These are phyloP conservation scores for Hestina assimilis DNA, from an alignment of 1,140 invertebrate species.

Conservation along the genomic window DNA sequence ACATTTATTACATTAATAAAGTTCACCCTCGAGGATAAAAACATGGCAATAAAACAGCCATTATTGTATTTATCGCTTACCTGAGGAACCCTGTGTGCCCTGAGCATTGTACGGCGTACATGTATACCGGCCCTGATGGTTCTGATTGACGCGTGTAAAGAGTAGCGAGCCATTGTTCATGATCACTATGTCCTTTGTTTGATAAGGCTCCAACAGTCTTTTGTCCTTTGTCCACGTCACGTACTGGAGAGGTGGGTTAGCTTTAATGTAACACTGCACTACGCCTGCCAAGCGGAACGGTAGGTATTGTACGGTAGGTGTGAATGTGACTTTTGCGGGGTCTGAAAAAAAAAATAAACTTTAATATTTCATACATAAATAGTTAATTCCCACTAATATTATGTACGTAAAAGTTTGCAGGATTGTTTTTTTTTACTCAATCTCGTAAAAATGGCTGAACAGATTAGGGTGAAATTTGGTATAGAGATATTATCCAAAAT, in stretches of 20 bases:
- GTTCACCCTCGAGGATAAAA: too few relatives aligned
- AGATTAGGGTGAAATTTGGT: too few relatives aligned
- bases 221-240: slow-evolving; percentile 98
- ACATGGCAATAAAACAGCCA: too few relatives aligned
- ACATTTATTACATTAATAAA: too few relatives aligned
- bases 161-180: slow-evolving; percentile 96
- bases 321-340: slow-evolving; percentile 96
- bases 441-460: too few relatives aligned
- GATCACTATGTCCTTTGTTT: slow-evolving; percentile 94
- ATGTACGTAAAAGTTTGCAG: too few relatives aligned
- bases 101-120: slow-evolving; percentile 97
- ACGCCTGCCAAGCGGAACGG: slow-evolving; percentile 95
- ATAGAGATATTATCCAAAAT: too few relatives aligned
- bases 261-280: slow-evolving; percentile 97
- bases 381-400: too few relatives aligned
- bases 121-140: slow-evolving; percentile 93
- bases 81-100: slow-evolving; percentile 93
- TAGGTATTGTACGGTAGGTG: slow-evolving; percentile 95
- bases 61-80: slow-evolving; percentile 32
- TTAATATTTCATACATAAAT: slow-evolving; percentile 2
- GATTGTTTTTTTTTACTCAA: neutral
- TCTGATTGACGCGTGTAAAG: slow-evolving; percentile 92
- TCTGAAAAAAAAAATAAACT: slow-evolving; percentile 79
- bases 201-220: slow-evolving; percentile 93
- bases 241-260: slow-evolving; percentile 96